Evolutionary conservation across 2,888 invertebrate genomes (phyloP), one percentile per base, ranked within the genome.

Genomic region (Apotomis capreana): DNA sequence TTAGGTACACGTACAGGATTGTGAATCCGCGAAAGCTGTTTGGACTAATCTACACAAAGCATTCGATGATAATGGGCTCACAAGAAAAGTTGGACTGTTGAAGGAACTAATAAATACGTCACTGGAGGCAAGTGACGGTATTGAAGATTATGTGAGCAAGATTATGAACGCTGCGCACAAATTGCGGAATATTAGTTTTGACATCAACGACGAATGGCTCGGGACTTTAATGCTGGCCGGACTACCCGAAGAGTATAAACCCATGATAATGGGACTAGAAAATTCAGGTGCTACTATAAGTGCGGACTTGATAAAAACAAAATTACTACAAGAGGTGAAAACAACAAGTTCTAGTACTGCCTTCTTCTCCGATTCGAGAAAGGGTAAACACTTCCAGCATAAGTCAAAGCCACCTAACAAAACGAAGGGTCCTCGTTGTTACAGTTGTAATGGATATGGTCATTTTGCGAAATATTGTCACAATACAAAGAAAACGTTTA

Each of bases 181-280:
- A 52, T 60, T 78, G 0, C 61, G 78, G 51, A 77, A 77, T 12
- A 78, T 79, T 8, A 74, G 70, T 3, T 79, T 78, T 55, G 6
- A 13, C 9, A 74, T 80, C 0, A 64, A 73, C 49, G 78, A 78
- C 64, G 77, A 78, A 59, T 78, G 79, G 77, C 60, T 77, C 0
- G 78, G 77, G 0, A 78, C 77, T 6, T 40, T 40, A 40, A 8
- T 77, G 36, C 61, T 78, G 4, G 74, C 78, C 13, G 78, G 76
- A 10, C 57, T 79, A 44, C 78, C 78, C 0, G 76, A 77, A 4
- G 5, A n/a, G 0, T 77, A 76, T 37, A 67, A 71, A 57, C 76
- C 75, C 1, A 77, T 77, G 75, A 74, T 75, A n/a, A 74, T 76
- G 73, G 76, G 70, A 0, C 9, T 75, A 0, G 71, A 76, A 36